Conservation (phyloP, 2,797 vertebrate species). For the Ibycter americanus region DNA sequence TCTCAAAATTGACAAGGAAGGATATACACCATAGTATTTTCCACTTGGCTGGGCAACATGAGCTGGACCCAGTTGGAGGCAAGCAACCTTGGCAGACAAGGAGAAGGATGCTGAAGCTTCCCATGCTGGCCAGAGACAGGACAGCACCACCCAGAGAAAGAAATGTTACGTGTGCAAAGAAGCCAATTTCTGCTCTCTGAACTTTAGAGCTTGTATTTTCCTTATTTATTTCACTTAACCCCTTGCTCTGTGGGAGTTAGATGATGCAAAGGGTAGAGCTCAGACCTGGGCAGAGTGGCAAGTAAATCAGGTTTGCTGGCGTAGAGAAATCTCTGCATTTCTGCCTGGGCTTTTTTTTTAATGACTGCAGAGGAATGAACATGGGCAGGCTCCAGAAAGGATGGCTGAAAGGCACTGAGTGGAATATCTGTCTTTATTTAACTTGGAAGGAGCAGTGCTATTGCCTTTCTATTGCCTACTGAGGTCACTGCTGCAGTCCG, state of each 20-base stretch:
- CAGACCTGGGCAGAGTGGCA: neutral
- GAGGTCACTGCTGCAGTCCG: neutral
- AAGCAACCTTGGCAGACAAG: neutral
- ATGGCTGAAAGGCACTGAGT: neutral
- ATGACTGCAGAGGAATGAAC: neutral
- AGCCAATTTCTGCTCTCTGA: neutral
- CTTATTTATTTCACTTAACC: neutral
- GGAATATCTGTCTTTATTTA: slow-evolving; percentile 1
- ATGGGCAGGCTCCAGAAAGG: neutral
- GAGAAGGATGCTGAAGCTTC: neutral
- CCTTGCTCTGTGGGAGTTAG: neutral
- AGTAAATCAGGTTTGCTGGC: neutral
- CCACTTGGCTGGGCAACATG: neutral
- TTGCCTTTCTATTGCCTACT: neutral
- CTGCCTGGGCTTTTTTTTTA: neutral
- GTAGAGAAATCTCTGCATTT: neutral
- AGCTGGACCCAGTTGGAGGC: neutral
- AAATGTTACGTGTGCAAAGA: neutral
- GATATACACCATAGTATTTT: neutral
- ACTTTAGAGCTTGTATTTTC: neutral
- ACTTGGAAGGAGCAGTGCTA: neutral
- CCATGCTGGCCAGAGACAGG: neutral
- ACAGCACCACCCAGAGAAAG: neutral
- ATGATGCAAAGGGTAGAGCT: neutral
- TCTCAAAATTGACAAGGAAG: neutral